Base-by-base conservation (phyloP, 2,113 vertebrate genomes). In the Lynx canadensis region DNA sequence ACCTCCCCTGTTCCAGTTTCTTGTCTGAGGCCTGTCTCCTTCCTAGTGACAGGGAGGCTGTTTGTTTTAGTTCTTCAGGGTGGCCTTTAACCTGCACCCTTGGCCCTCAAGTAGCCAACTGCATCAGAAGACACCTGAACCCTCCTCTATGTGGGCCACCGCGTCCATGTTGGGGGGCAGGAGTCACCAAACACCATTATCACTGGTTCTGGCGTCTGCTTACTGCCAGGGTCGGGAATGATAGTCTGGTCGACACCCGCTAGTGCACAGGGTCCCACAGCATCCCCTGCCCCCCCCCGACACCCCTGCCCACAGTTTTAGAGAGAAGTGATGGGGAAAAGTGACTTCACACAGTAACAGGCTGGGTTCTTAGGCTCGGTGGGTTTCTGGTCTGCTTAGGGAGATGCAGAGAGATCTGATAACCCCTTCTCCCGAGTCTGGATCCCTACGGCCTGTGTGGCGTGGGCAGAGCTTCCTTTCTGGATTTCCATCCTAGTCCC, bases 131-230 rank as follows among this genome's bases (percentile, higher is more conserved):
- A 50, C 25, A 36, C 31, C 2, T 0, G 12, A 79, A 63, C 38
- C 69, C 25, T 41, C 69, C 36, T 33, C 87, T 60, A 13, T 12
- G 3, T 13, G 57, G 74, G 48, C 4, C 29, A 68, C 23, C 55
- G 76, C 21, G 50, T 9, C 3, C 1, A 0, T 1, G 4, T 15
- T 4, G 3, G 8, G 19, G 78, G 11, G 29, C 3, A 60, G 57
- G 60, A 68, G 57, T 8, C 7, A 21, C 5, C 19, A 8, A 5
- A 55, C 16, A 2, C 48, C 29, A 0, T 76, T 12, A 14, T 76
- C 15, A 10, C 50, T 0, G 18, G 66, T 10, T 8, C 36, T 25
- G 8, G 66, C 0, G 1, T 50, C 38, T n/a, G n/a, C 78, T 55
- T 27, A 31, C 69, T 4, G 33, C 21, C 41, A 45, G 65, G 41